Base-by-base conservation (phyloP, 2,888 invertebrate genomes). In the Cantharis flavilabris region DNA sequence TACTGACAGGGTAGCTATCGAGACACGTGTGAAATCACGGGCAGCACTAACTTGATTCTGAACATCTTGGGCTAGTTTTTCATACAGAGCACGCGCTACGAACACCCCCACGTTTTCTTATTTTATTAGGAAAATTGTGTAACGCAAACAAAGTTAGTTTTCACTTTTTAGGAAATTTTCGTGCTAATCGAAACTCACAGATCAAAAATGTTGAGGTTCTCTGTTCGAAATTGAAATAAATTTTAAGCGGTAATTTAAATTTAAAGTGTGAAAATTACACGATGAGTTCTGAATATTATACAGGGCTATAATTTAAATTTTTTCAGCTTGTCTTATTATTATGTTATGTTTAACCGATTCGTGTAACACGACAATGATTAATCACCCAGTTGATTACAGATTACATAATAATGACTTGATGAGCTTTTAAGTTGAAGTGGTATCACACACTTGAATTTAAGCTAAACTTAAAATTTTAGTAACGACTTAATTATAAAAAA, bases 21-120 rank as follows among this genome's bases (percentile, higher is more conserved):
- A 72, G 63, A 76, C 76, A 76, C 76, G 76, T 76, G 76, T 69
- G 76, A 76, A 76, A 76, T 76, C 76, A 76, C 76, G 76, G 63
- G 62, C n/a, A 67, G 72, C 69, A 76, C 76, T 76, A 76, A 76
- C 76, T 69, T 72, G 69, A 69, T 72, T 72, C 69, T 20, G 28
- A 63, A 63, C 67, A 62, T 62, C 33, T 71, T 72, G 63, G 76
- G 64, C 62, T 71, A 69, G 64, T 65, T 76, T 76, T 72, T 30
- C 76, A 75, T 62, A 72, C 71, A 76, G 76, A 76, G 76, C 76
- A 76, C 71, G 76, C 76, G 76, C 76, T 49, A 28, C 62, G 26
- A 49, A 71, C 76, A 49, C 76, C 72, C 76, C 76, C 76, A 76
- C 72, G 72, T 26, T 69, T 76, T 63, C 72, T 71, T 72, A 76